phyloP scores from a whole-genome alignment of 2,797 vertebrate genomes.

The Propithecus deckenii region DNA sequence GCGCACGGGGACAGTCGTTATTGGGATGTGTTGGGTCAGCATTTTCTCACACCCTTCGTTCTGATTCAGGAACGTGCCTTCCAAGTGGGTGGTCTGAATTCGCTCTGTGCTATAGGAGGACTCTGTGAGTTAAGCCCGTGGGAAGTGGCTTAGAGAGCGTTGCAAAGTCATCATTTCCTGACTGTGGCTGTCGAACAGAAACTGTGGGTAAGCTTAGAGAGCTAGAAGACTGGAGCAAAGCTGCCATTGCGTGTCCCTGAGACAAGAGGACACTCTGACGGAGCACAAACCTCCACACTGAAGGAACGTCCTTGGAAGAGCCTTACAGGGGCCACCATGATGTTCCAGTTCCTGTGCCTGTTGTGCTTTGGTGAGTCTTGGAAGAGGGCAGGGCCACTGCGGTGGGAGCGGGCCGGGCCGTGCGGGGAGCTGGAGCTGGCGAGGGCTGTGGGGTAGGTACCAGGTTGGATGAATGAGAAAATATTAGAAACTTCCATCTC shows the following conservation, averaged over 20 bases:
- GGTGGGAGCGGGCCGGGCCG: rapidly evolving
- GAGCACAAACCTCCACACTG: not conserved
- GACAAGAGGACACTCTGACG: not conserved
- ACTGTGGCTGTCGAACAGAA: not conserved
- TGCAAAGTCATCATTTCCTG: not conserved
- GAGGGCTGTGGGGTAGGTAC: not conserved
- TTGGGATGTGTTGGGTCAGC: rapidly evolving
- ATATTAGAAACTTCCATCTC: not conserved
- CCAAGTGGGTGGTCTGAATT: not conserved
- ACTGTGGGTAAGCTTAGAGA: not conserved
- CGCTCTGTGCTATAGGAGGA: not conserved
- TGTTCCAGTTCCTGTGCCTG: not conserved
- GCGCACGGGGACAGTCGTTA: not conserved
- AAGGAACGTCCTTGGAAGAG: not conserved
- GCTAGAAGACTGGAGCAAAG: not conserved
- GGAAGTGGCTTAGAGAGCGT: not conserved
- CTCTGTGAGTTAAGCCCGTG: too few relatives aligned
- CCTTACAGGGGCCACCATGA: not conserved
- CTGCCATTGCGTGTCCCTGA: rapidly evolving
- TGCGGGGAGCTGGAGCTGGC: not conserved
- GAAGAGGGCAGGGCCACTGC: too few relatives aligned
- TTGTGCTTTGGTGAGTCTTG: not conserved
- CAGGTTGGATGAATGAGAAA: not conserved
- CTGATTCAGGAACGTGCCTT: not conserved
- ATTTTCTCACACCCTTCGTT: not conserved